Base-by-base conservation (phyloP, 1,140 invertebrate species). In the Leucophenga varia region DNA sequence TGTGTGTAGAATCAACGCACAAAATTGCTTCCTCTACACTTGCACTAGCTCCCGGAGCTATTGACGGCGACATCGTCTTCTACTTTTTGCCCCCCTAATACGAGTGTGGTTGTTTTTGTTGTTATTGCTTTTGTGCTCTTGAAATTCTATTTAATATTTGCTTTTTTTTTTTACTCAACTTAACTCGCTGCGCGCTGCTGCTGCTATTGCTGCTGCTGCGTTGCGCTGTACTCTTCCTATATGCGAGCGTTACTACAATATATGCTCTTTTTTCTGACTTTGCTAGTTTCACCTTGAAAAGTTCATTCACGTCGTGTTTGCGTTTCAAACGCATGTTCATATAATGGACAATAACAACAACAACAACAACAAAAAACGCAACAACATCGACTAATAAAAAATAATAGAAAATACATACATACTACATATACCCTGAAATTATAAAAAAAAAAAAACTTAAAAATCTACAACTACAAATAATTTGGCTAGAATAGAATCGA, bases 251-350 rank as follows among this genome's bases (percentile, higher is more conserved):
- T n/a, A n/a, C n/a, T n/a, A n/a, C n/a, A n/a, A n/a, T n/a, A n/a
- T n/a, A n/a, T n/a, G n/a, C n/a, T n/a, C n/a, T n/a, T n/a, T n/a
- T n/a, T n/a, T 63, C 64, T 69, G 52, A 59, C 31, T 44, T 44
- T 34, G 42, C 63, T 65, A 67, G 60, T 64, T 71, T 71, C 67
- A 71, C 67, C 67, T 71, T 71, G 67, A 71, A 71, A 71, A 71
- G 67, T 71, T 71, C 67, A 71, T 71, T 71, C 67, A 68, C 67
- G 68, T 51, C 52, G 31, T 8, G 20, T 39, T 37, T 56, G 49
- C 47, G 54, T 7, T 13, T n/a, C 21, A 49, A 43, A 43, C 47
- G 47, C 47, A 49, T 49, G 47, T 19, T 16, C 25, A 28, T 18
- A 57, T 60, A 69, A 54, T 59, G 57, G 46, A 5, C 31, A 50